Base-by-base conservation (phyloP, 2,888 invertebrate species). In the Saturnia japonica region DNA sequence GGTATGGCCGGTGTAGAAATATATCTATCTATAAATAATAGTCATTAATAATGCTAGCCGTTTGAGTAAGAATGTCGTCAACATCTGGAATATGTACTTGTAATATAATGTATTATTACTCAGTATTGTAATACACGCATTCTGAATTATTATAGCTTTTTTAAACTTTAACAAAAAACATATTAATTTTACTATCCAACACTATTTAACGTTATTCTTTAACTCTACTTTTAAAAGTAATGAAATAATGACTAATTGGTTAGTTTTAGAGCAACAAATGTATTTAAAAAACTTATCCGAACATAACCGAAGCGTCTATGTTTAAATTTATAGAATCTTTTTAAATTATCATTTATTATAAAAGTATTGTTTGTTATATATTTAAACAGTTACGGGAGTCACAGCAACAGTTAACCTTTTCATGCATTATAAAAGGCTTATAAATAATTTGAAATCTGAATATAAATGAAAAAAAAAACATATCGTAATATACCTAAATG, bases 1-100 rank as follows among this genome's bases (percentile, higher is more conserved):
- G 83, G 78, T 80, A 80, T 79, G 80, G 77, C 74, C 75, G 79
- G 78, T 75, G 75, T 73, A 77, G 82, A 82, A 83, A 84, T 85
- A 83, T 83, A 78, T 80, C 77, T 79, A 82, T 78, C 79, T 82
- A 78, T 80, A 77, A 76, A 79, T 81, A 83, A 82, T 80, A 76
- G 77, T 81, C 76, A 79, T 85, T 86, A 85, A 85, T 84, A 87
- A 86, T 86, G 85, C 85, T 79, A 82, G 82, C 85, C 86, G 84
- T 85, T 80, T 72, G 76, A 78, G 78, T 78, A 80, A 79, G 77
- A 78, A 75, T 77, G 79, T 78, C 78, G 82, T 80, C 82, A 78
- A 71, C 79, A 77, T 79, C 81, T 80, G 60, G 45, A n/a, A 57
- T 47, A 14, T 34, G 34, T 67, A 43, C 45, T 60, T 71, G 2